Evolutionary conservation across 2,888 invertebrate species (phyloP), one percentile per base, ranked within the genome.

Genomic region (Pardosa pseudoannulata): DNA sequence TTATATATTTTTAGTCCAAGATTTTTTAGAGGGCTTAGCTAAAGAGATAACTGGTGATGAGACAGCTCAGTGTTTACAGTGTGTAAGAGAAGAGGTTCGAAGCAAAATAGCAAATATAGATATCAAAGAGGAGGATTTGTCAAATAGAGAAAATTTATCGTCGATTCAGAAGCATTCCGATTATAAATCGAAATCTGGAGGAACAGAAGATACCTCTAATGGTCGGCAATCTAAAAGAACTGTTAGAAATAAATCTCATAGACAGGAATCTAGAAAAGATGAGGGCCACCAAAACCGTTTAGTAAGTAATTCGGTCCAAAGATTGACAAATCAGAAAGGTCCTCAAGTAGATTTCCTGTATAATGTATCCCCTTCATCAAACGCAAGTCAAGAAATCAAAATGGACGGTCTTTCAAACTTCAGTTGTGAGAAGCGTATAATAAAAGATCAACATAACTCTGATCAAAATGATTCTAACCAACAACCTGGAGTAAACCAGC

Each of bases 1-100:
- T 3, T 87, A 87, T 28, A 80, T 87, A 32, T 87, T 80, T 23
- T 36, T 87, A 36, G 75, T 87, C 23, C 87, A 87, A 64, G 80
- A 87, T 31, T 87, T 87, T 39, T 56, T 87, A 29, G 87, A 79
- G 28, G 74, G 87, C 27, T 71, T 87, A 46, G 80, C 87, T 3
- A 68, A 72, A 46, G 87, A 87, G 29, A 87, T 87, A 23, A 46
- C 41, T 39, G 65, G 67, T 1, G 28, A 70, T 9, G 7, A 16
- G 1, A 62, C 68, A 19, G 29, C 75, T 16, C 56, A 62, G 13
- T 87, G 87, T 50, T 32, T 76, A 0, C 80, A 87, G 27, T 87
- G 87, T 13, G 50, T 75, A 9, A 65, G 79, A 41, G 64, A 87
- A 36, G 65, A 86, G 64, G 56, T 23, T 0, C 56, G 79, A 19